Evolutionary conservation across 2,888 invertebrate genomes (phyloP), one percentile per base, ranked within the genome.

Genomic region (Erebia epiphron): DNA sequence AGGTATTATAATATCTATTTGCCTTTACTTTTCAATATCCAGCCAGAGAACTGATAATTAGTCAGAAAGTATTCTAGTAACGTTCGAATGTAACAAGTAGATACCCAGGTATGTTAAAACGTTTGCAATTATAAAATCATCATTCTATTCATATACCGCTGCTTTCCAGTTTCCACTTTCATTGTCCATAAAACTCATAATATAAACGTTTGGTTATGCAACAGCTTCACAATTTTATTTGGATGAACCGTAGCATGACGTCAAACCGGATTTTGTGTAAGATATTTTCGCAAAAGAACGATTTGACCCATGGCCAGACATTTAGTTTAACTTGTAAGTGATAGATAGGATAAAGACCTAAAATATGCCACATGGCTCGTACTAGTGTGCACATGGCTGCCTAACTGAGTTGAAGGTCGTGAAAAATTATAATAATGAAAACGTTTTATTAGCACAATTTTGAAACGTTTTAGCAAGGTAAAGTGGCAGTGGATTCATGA

Each of bases 101-200:
- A n/a, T n/a, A 21, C 21, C 26, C 3, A 54, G 10, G 8, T 54
- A 54, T 1, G 16, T 16, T 54, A 10, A 54, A 54, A 16, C 3
- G 54, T 54, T 10, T 54, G 54, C 54, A 54, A 54, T 54, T 54
- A 18, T 54, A 54, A n/a, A n/a, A 54, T 54, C 54, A 54, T 16
- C 54, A 54, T 54, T 18, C 18, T 18, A 54, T 60, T 60, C 41
- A 60, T 73, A 73, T 18, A 52, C 64, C 58, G 57, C 67, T 60
- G 70, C 73, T 70, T 70, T 70, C 71, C 70, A 72, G 71, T 75
- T 73, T 71, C 71, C 70, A 72, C 73, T 75, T 73, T 71, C 75
- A 66, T 73, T 69, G 73, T 71, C 68, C 68, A 68, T 72, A 68
- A 68, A 69, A 56, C 68, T 74, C 69, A 67, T 72, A 67, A 66